Base-by-base conservation (phyloP, 2,888 invertebrate species). In the Podabrus alpinus region DNA sequence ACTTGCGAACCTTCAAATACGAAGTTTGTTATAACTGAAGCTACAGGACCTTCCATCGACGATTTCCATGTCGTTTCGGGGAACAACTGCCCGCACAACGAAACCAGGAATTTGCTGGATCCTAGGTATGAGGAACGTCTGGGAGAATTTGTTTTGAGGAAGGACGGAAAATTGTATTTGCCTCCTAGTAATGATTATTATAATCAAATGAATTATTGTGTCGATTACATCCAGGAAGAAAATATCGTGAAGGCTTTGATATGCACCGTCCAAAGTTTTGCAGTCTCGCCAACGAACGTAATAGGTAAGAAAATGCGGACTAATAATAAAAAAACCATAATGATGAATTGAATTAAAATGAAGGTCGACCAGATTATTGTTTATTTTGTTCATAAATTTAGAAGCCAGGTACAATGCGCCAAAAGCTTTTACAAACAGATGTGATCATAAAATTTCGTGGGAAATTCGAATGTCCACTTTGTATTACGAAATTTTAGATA, bases 201-300 rank as follows among this genome's bases (percentile, higher is more conserved):
- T 45, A 19, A 21, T 3, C 67, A 60, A 9, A 60, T 4, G 15
- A 45, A 73, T 5, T 76, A 76, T 64, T 76, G 76, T 45, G 59
- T 76, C 2, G 76, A 76, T 71, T 71, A 71, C 17, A 76, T 76
- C 10, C 68, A 73, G 3, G 73, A 76, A n/a, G 71, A 67, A 11
- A n/a, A n/a, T n/a, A 66, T 66, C 15, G 16, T 61, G 3, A 68
- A 17, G 16, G 76, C 73, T 11, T 59, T 76, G 2, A 9, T 71
- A 3, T 76, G 76, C 45, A 13, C 16, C 19, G 15, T 10, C 7
- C 9, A 68, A 11, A 62, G 25, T 9, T 11, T 24, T 15, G 2
- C n/a, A 2, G 24, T 62, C n/a, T 11, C n/a, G 1, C 7, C 66
- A 10, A 66, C 15, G 13, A 24, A 66, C 15, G n/a, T 66, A 1